These are phyloP conservation scores for Ptiloglossa arizonensis DNA, from an alignment of 1,140 invertebrate genomes.

Conservation along the genomic window DNA sequence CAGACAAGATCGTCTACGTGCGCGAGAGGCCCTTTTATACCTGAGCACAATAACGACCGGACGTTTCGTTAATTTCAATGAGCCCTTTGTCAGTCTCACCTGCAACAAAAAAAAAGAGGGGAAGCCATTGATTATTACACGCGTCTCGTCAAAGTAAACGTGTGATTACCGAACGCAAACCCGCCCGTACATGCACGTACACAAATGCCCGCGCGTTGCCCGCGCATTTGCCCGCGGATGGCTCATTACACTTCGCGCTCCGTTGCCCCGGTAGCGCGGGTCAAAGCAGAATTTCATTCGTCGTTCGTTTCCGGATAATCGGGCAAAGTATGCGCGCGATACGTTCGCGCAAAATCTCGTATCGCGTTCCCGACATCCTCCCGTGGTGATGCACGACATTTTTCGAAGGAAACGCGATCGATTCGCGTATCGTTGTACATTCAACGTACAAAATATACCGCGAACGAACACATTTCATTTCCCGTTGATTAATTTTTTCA, in stretches of 20 bases:
- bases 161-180: slow-evolving; percentile 61
- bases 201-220: background rate
- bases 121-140: slow-evolving; percentile 54
- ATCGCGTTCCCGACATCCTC: background rate
- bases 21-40: background rate
- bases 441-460: too few relatives aligned
- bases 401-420: background rate
- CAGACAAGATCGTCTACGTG: slow-evolving; percentile 29
- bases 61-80: slow-evolving; percentile 60
- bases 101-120: slow-evolving; percentile 54
- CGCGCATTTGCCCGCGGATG: slow-evolving; percentile 41
- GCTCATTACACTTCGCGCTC: slow-evolving; percentile 72
- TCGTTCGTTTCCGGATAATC: slow-evolving; percentile 66
- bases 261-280: slow-evolving; percentile 64
- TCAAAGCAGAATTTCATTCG: slow-evolving; percentile 74
- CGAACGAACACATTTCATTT: too few relatives aligned
- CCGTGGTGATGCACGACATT: too few relatives aligned
- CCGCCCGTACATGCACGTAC: background rate
- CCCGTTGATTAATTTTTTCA: too few relatives aligned
- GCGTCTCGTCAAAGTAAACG: slow-evolving; percentile 43
- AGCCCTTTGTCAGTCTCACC: slow-evolving; percentile 61
- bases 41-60: slow-evolving; percentile 30
- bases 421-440: too few relatives aligned
- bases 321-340: slow-evolving; percentile 27
- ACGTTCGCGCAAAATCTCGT: slow-evolving; percentile 2